Evolutionary conservation across 1,140 invertebrate genomes (phyloP), one percentile per base, ranked within the genome.

Genomic region (Pseudomyrmex gracilis): DNA sequence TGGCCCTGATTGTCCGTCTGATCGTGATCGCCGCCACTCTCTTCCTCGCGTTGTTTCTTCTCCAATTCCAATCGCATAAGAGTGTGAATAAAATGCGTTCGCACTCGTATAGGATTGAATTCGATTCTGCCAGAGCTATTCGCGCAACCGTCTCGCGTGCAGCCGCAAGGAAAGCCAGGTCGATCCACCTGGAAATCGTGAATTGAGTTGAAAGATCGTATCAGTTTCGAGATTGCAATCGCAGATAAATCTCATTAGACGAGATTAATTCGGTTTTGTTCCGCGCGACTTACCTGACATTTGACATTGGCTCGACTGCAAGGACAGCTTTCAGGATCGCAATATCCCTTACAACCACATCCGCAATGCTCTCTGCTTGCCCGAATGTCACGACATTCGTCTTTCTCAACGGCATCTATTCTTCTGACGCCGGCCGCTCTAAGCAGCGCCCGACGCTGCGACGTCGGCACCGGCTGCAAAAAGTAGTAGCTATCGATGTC

Each of bases 51-150:
- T 83, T 97, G 96, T 85, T 98, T 97, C 92, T 97, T 97, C 93
- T 99, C 98, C 84, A 99, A 94, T 87, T 99, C 98, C 80, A 99
- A 92, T 73, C 98, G 96, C 98, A 99, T 99, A 10, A 99, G 94
- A 0, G 99, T 99, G 90, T 99, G 98, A 85, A 99, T 98, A 90
- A 99, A 99, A 94, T 99, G 99, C n/a, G 98, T 99, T 68, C 98
- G 96, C 2, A 99, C 99, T 73, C 98, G 96, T 45, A 98, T 96
- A 0, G 98, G 98, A 94, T 99, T 99, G 90, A 99, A 99, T 93
- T 99, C 99, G 82, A 99, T 98, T 74, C 99, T 95, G 8, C 99
- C 99, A 68, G 96, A 96, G 2, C 96, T 96, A 93, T 99, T 99
- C 49, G 96, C 97, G 94, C 99, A 99, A 64, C 98, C 98, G 90